Percentiles rank a stretch among this genome's conserved stretches.
Conservation (phyloP, 2,113 vertebrate genomes). For the Daubentonia madagascariensis region DNA sequence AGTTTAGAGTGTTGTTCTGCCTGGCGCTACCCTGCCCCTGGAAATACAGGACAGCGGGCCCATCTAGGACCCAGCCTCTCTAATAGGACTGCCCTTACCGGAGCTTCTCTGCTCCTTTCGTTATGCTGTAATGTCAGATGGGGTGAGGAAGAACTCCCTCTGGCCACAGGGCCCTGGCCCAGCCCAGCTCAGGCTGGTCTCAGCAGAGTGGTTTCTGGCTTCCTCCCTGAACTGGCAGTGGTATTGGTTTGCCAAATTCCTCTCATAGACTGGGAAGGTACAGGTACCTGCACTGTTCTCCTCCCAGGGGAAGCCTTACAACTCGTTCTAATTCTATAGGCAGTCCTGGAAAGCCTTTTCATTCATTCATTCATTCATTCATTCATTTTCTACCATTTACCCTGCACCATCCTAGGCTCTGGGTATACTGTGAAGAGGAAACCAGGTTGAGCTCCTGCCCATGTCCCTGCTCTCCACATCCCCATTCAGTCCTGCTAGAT, state of each 20-base stretch:
- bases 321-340: background rate
- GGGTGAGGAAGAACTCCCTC: background rate
- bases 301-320: background rate
- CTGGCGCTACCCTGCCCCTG: background rate
- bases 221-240: background rate
- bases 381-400: background rate
- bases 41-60: background rate
- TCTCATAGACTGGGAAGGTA: background rate
- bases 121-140: background rate
- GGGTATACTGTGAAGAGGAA: background rate
- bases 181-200: background rate
- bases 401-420: background rate
- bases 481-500: background rate
- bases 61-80: background rate
- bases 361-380: background rate
- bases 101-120: background rate
- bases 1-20: background rate
- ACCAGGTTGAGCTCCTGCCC: background rate
- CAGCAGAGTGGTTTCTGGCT: background rate
- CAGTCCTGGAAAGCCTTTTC: background rate
- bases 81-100: background rate
- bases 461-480: background rate
- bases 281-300: background rate
- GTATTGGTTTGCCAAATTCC: background rate
- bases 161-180: background rate